phyloP scores from a whole-genome alignment of 2,113 vertebrate species.

The Uria lomvia region DNA sequence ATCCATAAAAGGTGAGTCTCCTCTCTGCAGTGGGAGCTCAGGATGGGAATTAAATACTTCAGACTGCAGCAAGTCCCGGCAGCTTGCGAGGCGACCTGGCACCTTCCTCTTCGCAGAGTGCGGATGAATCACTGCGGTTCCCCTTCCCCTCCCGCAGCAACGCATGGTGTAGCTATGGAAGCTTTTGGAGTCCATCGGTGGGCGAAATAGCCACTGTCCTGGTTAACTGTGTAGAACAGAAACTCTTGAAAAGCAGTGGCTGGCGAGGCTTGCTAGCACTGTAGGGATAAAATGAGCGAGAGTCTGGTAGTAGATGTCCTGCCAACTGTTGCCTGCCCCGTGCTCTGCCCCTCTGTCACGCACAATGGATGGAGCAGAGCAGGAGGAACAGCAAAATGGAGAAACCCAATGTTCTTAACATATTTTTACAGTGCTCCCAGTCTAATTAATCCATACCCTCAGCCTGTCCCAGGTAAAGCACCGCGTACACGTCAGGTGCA shows the following conservation, averaged over 20 bases:
- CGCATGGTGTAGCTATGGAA: not conserved
- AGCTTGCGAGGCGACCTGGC: not conserved
- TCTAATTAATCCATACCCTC: not conserved
- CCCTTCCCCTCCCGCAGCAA: not conserved
- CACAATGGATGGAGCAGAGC: fast-evolving
- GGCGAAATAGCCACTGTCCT: not conserved
- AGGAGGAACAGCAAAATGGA: not conserved
- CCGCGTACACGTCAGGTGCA: fast-evolving
- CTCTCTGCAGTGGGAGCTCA: not conserved
- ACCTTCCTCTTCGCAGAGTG: not conserved
- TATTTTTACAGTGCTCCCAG: fast-evolving
- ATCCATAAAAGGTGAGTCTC: not conserved
- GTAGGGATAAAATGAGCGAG: not conserved
- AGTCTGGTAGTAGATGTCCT: not conserved
- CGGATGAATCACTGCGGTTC: fast-evolving
- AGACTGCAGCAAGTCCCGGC: not conserved
- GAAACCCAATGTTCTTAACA: not conserved
- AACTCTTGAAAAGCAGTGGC: not conserved
- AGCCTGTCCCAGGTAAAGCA: not conserved
- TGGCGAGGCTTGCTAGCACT: not conserved
- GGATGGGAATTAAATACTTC: not conserved
- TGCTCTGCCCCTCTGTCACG: fast-evolving
- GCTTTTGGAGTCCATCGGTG: not conserved
- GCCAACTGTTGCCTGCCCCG: not conserved
- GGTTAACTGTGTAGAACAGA: not conserved